These are phyloP conservation scores for Murina feae DNA, from an alignment of 2,113 vertebrate species.

Conservation along the genomic window DNA sequence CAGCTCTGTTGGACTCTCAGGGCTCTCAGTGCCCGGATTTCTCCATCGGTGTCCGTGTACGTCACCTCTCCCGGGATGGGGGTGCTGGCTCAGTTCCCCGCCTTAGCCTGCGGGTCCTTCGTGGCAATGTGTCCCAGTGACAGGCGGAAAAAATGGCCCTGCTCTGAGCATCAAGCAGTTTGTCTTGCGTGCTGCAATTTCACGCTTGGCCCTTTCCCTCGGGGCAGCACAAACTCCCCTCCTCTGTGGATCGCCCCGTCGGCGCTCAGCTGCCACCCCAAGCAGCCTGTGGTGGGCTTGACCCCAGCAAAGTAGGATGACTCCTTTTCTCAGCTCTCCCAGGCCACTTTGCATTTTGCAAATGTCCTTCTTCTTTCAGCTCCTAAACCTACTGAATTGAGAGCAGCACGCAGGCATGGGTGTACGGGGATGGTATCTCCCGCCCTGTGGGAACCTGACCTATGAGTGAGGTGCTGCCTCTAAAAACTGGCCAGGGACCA, in stretches of 20 bases:
- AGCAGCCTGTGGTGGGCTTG: background rate
- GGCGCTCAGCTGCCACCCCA: background rate
- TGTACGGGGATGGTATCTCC: too few relatives aligned
- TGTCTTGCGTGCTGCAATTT: constrained; percentile 1
- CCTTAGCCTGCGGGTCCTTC: background rate
- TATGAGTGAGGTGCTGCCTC: background rate
- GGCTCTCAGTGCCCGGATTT: background rate
- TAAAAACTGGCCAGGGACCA: background rate
- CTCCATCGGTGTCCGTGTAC: background rate
- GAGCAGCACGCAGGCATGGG: background rate
- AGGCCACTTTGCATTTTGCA: background rate
- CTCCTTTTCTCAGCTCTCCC: background rate
- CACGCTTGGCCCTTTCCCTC: background rate
- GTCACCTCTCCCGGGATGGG: background rate
- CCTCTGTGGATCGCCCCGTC: background rate
- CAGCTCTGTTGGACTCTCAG: background rate
- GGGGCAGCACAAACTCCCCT: background rate
- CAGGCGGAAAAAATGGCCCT: background rate
- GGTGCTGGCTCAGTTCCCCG: background rate
- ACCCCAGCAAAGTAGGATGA: background rate
- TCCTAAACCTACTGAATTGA: background rate
- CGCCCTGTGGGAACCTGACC: background rate
- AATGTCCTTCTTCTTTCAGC: background rate
- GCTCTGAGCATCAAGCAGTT: background rate
- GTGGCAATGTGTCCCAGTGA: background rate